Evolutionary conservation across 23 tunicate genomes (phyloP), one percentile per base, ranked within the genome.

Genomic region (Styela plicata): DNA sequence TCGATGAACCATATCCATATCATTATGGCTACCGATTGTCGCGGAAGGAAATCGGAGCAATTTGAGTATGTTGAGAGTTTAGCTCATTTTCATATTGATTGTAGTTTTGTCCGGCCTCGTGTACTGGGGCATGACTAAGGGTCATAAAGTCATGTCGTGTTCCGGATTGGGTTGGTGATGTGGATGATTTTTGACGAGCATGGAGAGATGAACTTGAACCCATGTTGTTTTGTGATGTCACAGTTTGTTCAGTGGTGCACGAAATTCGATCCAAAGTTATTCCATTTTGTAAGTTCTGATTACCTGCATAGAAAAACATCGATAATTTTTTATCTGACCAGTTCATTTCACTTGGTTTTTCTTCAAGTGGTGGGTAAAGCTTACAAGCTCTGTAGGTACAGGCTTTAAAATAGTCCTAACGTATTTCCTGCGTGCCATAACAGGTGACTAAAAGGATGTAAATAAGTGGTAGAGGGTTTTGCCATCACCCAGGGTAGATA

Each of bases 181-280:
- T 16, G 21, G 64, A 66, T n/a, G 77, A 36, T 7, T 3, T n/a
- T 27, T 3, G 5, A 2, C 17, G 18, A 5, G 32, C 34, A 13
- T 76, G 81, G 18, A 53, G 19, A 20, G 81, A 76, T n/a, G 81
- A 13, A 52, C 66, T 76, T 21, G 81, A 76, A 23, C 81, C 81
- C 81, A 76, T 76, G 24, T n/a, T n/a, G n/a, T 30, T 76, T 53
- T 22, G 1, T 53, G 66, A 37, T 17, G 64, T 53, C 17, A 71
- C 70, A 66, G 17, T 66, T 7, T 66, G 70, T 66, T 66, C 70
- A 66, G 10, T 66, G 17, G 17, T 7, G 18, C 18, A 66, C 10
- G 70, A 24, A 66, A 27, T n/a, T n/a, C n/a, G 17, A 2, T 71
- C 17, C 5, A 19, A 3, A 13, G 17, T 16, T 27, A 18, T 7